Base-by-base conservation (phyloP, 2,113 vertebrate genomes). In the Phyllostomus discolor region DNA sequence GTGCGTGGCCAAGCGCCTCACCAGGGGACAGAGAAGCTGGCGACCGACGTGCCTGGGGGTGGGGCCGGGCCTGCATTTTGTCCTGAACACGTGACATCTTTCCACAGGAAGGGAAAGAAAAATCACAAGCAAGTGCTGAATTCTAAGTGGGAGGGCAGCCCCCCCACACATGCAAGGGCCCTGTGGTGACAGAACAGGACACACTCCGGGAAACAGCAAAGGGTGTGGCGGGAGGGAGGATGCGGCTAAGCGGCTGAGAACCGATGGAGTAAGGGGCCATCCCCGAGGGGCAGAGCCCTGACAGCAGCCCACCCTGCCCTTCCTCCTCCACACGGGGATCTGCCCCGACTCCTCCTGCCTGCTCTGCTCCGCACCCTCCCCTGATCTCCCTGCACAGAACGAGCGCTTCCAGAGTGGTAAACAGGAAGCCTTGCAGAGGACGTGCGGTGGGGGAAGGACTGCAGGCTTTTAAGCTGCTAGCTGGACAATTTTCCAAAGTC, bases 361-460 rank as follows among this genome's bases (percentile, higher is more conserved):
- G 0, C 11, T 12, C 62, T 43, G 28, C 5, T 50, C 70, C 24
- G 26, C 66, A 1, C 12, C 43, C 43, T 1, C 15, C 2, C 41
- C 2, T 15, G 2, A 15, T 22, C 73, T 62, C 52, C 19, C 35
- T 10, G 33, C 38, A 22, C 33, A 52, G 41, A 50, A 67, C 3
- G 22, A 22, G 3, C 19, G 1, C 1, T 43, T 89, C 52, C 17
- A 1, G 41, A 52, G 35, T 1, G 0, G 83, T 78, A 82, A 93
- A 96, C 90, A 95, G 95, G 93, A 96, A 93, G 73, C 72, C 70
- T 5, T 0, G 81, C 52, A 69, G n/a, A 54, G 67, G 82, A 54
- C 20, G 7, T 1, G 38, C 35, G n/a, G 4, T 11, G 11, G 41
- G 50, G 15, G 78, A 9, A 5, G 6, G n/a, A 10, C 38, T 3